Evolutionary conservation across 2,888 invertebrate genomes (phyloP).

Genomic region (Operophtera brumata): DNA sequence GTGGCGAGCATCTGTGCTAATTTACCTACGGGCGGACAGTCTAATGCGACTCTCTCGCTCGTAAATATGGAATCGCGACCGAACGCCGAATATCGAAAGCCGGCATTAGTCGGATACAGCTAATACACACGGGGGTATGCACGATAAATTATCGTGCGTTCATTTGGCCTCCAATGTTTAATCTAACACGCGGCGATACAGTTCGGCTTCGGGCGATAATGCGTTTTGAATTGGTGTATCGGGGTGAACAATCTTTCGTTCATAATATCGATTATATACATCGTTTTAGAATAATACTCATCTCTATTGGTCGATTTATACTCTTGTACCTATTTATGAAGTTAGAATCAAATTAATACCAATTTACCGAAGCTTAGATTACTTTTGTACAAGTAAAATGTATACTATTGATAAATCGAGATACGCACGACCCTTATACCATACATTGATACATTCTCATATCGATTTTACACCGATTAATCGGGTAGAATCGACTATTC

Average conservation of each 20-base stretch:
- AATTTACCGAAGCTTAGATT: no score
- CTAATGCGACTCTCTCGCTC: slow-evolving; percentile 77
- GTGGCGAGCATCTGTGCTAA: slow-evolving; percentile 80
- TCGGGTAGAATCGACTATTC: slow-evolving; percentile 37
- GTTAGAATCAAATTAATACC: no score
- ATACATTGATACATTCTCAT: not conserved
- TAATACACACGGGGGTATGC: slow-evolving; percentile 78
- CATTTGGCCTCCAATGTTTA: slow-evolving; percentile 79
- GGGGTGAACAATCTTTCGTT: slow-evolving; percentile 23
- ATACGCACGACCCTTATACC: not conserved
- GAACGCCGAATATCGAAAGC: slow-evolving; percentile 79
- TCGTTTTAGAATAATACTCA: not conserved
- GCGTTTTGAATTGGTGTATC: slow-evolving; percentile 47
- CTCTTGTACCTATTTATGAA: no score
- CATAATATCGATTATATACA: not conserved
- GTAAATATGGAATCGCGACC: slow-evolving; percentile 78
- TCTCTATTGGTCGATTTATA: no score
- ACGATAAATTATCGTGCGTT: slow-evolving; percentile 78
- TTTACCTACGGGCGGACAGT: slow-evolving; percentile 80
- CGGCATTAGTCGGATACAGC: slow-evolving; percentile 80
- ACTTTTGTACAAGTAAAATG: not conserved
- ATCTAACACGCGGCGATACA: slow-evolving; percentile 71
- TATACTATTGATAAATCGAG: not conserved
- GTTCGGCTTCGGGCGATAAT: slow-evolving; percentile 59
- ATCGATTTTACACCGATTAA: slow-evolving; percentile 18